Evolutionary conservation across 1,140 invertebrate species (phyloP).

Genomic region (Oedothorax gibbosus): DNA sequence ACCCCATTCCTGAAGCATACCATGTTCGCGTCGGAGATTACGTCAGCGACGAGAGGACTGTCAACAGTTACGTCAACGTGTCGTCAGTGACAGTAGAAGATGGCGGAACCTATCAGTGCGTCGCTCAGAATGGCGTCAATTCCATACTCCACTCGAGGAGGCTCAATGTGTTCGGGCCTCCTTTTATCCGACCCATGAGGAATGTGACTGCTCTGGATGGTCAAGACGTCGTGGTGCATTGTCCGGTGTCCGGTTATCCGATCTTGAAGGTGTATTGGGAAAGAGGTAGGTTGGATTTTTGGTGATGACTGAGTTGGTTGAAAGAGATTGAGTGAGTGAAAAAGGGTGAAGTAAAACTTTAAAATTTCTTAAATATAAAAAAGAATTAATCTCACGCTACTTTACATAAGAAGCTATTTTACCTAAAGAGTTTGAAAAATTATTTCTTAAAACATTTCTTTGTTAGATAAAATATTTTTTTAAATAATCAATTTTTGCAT

Average conservation of each 20-base stretch:
- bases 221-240: conserved; percentile 85
- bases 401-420: too few species aligned
- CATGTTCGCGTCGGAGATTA: conserved; percentile 57
- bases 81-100: conserved; percentile 69
- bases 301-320: conserved; percentile 7
- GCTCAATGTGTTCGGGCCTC: conserved; percentile 83
- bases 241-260: conserved; percentile 94
- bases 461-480: too few species aligned
- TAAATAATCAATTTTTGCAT: too few species aligned
- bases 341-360: too few species aligned
- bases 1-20: conserved; percentile 59
- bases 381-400: too few species aligned
- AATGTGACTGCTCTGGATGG: conserved; percentile 91
- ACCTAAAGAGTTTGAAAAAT: too few species aligned
- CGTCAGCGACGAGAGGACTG: conserved; percentile 66
- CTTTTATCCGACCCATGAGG: conserved; percentile 89
- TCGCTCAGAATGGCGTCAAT: conserved; percentile 73
- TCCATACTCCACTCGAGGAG: conserved; percentile 77
- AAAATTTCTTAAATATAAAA: too few species aligned
- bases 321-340: conserved; percentile 31
- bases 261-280: conserved; percentile 90
- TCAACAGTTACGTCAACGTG: conserved; percentile 89
- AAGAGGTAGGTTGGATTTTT: conserved; percentile 74
- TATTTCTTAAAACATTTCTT: too few species aligned
- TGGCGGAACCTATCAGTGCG: conserved; percentile 69